Percentiles rank a stretch among this genome's conserved stretches.
phyloP scores from a whole-genome alignment of 2,797 vertebrate genomes.

The Oreonectes daqikongensis region DNA sequence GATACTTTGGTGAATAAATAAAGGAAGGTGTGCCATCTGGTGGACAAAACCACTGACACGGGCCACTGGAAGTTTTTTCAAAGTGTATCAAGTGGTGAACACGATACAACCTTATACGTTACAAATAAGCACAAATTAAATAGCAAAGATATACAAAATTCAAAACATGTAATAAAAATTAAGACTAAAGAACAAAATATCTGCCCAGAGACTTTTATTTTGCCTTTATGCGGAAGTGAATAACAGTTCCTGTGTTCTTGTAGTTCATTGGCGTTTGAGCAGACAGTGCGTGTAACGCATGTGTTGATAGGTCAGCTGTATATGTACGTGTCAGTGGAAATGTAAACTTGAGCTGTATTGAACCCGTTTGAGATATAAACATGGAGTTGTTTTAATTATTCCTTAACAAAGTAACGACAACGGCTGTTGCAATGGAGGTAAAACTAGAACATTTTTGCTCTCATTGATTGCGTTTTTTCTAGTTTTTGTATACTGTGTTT shows the following conservation, averaged over 20 bases:
- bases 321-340: slow-evolving; percentile 48
- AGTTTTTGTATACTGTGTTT: not conserved
- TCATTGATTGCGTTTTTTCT: not conserved
- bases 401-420: not conserved
- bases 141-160: too few species aligned
- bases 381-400: slow-evolving; percentile 9
- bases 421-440: slow-evolving; percentile 72
- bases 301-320: slow-evolving; percentile 37
- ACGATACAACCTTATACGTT: not conserved
- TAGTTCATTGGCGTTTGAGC: slow-evolving; percentile 28
- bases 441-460: slow-evolving; percentile 9
- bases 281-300: not conserved
- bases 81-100: not conserved
- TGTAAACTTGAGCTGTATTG: slow-evolving; percentile 18
- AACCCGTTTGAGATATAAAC: not conserved
- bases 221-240: slow-evolving; percentile 21
- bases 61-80: too few species aligned
- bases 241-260: not conserved
- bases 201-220: slow-evolving; percentile 32
- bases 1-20: too few species aligned
- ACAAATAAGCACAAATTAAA: not conserved
- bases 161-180: too few species aligned
- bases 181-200: too few species aligned
- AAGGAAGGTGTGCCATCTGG: slow-evolving; percentile 9
- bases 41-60: not conserved